These are phyloP conservation scores for Cydia amplana DNA, from an alignment of 1,140 invertebrate genomes.

Conservation along the genomic window DNA sequence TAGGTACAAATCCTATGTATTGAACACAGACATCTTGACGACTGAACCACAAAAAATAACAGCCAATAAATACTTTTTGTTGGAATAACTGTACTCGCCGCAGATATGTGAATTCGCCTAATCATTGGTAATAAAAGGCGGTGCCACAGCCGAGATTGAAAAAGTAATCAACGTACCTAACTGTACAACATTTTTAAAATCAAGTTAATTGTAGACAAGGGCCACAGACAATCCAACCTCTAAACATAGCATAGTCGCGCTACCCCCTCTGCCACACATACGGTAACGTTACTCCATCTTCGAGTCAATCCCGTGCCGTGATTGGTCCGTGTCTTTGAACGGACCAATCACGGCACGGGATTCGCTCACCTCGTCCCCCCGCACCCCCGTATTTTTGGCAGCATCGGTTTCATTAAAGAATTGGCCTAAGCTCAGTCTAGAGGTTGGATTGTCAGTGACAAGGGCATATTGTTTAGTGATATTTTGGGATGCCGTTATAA, in stretches of 20 bases:
- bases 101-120: conserved; percentile 33
- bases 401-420: too few species aligned
- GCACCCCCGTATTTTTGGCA: too few species aligned
- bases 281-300: too few species aligned
- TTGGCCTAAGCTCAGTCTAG: too few species aligned
- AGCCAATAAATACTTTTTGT: conserved; percentile 24
- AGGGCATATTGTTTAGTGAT: not conserved
- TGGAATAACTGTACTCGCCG: conserved; percentile 14
- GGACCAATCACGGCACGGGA: too few species aligned
- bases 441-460: too few species aligned
- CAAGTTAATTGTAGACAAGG: conserved; percentile 26
- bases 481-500: conserved; percentile 15
- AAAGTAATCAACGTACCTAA: conserved; percentile 35
- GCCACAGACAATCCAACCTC: too few species aligned
- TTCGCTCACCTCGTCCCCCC: too few species aligned
- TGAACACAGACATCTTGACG: not conserved
- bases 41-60: conserved; percentile 8
- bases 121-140: conserved; percentile 34
- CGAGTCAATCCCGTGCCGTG: too few species aligned
- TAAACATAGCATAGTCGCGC: too few species aligned
- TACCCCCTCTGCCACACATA: too few species aligned
- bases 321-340: too few species aligned
- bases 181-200: conserved; percentile 28
- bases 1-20: not conserved
- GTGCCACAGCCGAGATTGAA: conserved; percentile 18